Percentiles rank a stretch among this genome's conserved stretches.
phyloP scores from a whole-genome alignment of 2,888 invertebrate species.

The Hipparchia sbordonii region DNA sequence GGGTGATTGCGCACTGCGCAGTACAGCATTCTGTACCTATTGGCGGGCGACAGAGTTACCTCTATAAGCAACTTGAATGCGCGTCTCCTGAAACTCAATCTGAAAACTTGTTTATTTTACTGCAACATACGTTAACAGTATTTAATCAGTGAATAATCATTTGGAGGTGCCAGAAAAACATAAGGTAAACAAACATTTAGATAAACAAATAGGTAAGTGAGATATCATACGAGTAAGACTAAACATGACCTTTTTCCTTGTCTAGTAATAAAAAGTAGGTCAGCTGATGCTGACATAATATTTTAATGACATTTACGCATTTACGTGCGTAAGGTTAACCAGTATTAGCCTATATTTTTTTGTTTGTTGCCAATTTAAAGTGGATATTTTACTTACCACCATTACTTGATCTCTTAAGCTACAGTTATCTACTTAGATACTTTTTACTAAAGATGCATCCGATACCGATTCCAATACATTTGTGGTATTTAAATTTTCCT shows the following conservation, averaged over 20 bases:
- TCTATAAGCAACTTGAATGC: slow-evolving; percentile 53
- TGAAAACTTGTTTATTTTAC: slow-evolving; percentile 33
- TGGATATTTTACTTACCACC: too few species aligned
- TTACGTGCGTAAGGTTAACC: background rate
- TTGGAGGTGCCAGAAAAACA: background rate
- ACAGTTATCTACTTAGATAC: too few species aligned
- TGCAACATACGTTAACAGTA: slow-evolving; percentile 20
- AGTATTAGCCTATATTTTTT: too few species aligned
- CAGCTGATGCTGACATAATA: background rate
- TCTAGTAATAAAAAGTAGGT: slow-evolving; percentile 2
- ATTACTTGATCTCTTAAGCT: too few species aligned
- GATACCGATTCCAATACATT: too few species aligned
- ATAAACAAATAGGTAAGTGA: background rate
- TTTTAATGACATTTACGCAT: background rate
- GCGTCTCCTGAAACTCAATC: slow-evolving; percentile 23
- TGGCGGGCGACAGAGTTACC: slow-evolving; percentile 53
- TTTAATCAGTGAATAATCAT: background rate
- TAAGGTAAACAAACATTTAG: slow-evolving; percentile 13
- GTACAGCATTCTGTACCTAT: slow-evolving; percentile 44
- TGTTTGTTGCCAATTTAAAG: too few species aligned
- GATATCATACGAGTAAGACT: background rate
- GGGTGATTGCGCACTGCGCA: slow-evolving; percentile 63
- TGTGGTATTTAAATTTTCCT: too few species aligned
- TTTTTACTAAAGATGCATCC: too few species aligned
- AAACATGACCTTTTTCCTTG: slow-evolving; percentile 7